Evolutionary conservation across 2,113 vertebrate genomes (phyloP), one percentile per base, ranked within the genome.

Genomic region (Xerus inauris): DNA sequence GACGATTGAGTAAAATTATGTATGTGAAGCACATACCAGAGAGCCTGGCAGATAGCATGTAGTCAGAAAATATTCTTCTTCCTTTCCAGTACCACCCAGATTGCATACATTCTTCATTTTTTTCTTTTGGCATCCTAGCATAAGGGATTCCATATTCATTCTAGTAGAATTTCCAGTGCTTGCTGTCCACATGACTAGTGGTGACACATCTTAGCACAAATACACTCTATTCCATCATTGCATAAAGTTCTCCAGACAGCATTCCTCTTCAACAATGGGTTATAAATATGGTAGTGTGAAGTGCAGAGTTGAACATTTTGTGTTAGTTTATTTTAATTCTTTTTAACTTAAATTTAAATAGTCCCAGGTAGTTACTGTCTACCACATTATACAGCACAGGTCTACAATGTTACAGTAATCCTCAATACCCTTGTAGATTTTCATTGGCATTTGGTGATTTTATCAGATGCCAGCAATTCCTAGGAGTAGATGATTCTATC

Each of bases 281-380:
- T 73, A 38, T 10, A 54, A 62, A n/a, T 62, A 13, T 71, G 87
- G 4, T 80, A 32, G 7, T 45, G 19, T 88, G 51, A 62, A 38
- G 6, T 45, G 1, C n/a, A 89, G 64, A 87, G 28, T 8, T 32
- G n/a, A 69, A 67, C 30, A 64, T 75, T 76, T 73, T 32, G 79
- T 59, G 62, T 88, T 45, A 13, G 7, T 45, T 71, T 19, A 49
- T 72, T 73, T 83, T 35, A 81, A 13, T 65, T 77, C 2, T 32
- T 83, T 89, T 69, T 81, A 42, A 89, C 67, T 79, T 87, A 51
- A 81, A 90, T 69, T 54, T 86, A 49, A 47, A 73, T 54, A 86
- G 86, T 14, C 80, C 69, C 6, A 83, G 30, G n/a, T 88, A 38
- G 19, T 54, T 51, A n/a, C 19, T 20, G 57, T n/a, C 45, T 85